phyloP scores from a whole-genome alignment of 2,797 vertebrate species.

The Notolabrus celidotus region DNA sequence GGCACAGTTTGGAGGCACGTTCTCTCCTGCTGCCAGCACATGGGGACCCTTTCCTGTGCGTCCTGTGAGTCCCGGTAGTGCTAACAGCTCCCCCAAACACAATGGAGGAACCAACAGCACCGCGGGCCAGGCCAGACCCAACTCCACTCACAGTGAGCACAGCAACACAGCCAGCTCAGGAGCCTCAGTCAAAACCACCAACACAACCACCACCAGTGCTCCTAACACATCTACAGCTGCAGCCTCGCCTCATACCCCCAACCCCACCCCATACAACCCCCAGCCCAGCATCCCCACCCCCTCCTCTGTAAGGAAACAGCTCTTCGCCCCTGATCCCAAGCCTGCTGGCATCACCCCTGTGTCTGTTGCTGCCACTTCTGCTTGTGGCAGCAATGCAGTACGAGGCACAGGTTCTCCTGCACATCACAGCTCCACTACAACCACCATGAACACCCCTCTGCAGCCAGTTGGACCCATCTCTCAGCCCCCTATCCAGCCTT shows the following conservation, averaged over 20 bases:
- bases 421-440: slow-evolving; percentile 82
- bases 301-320: slow-evolving; percentile 95
- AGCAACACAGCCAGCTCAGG: slow-evolving; percentile 70
- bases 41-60: slow-evolving; percentile 99
- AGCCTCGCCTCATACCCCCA: slow-evolving; percentile 72
- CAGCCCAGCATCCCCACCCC: slow-evolving; percentile 89
- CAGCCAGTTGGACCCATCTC: slow-evolving; percentile 81
- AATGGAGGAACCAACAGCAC: slow-evolving; percentile 79
- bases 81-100: slow-evolving; percentile 97
- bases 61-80: slow-evolving; percentile 96
- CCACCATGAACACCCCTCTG: slow-evolving; percentile 82
- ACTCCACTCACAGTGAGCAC: slow-evolving; percentile 86
- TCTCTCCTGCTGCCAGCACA: slow-evolving; percentile 94
- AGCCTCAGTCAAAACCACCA: slow-evolving; percentile 76
- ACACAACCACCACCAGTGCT: slow-evolving; percentile 83
- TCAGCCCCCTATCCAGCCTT: slow-evolving; percentile 80
- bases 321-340: slow-evolving; percentile 92
- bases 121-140: slow-evolving; percentile 66
- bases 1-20: slow-evolving; percentile 98
- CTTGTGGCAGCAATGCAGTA: slow-evolving; percentile 65
- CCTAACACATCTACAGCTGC: slow-evolving; percentile 80
- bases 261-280: slow-evolving; percentile 82
- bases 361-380: slow-evolving; percentile 81
- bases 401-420: slow-evolving; percentile 82
- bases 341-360: slow-evolving; percentile 77